phyloP scores from a whole-genome alignment of 2,113 vertebrate genomes.

The Macaca nemestrina region DNA sequence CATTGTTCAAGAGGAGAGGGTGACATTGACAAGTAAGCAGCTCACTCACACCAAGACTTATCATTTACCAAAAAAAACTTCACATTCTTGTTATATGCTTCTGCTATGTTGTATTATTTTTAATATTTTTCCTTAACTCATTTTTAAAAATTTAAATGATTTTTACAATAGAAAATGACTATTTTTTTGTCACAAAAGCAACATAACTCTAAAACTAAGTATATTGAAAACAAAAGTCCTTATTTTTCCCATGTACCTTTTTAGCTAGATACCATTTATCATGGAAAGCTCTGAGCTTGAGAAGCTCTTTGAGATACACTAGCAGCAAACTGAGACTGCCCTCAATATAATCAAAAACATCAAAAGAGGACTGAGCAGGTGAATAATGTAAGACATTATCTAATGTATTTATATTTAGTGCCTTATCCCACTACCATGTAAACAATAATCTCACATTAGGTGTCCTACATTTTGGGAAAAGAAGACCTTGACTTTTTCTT shows the following conservation, averaged over 20 bases:
- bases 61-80: neutral
- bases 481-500: neutral
- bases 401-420: neutral
- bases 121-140: neutral
- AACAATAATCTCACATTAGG: neutral
- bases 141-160: neutral
- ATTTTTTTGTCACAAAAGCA: constrained; percentile 10
- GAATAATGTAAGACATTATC: neutral
- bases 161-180: neutral
- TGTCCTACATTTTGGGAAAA: neutral
- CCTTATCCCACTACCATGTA: neutral
- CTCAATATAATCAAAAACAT: neutral
- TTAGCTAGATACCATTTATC: neutral
- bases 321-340: neutral
- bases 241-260: neutral
- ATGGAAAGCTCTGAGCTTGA: neutral
- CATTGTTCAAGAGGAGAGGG: neutral
- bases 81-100: neutral
- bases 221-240: neutral
- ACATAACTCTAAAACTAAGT: constrained; percentile 1
- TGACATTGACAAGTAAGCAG: neutral
- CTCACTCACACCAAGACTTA: neutral
- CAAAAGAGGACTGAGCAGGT: neutral
- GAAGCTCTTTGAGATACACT: neutral
- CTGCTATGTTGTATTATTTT: neutral